Percentiles rank a stretch among this genome's conserved stretches.
These are phyloP conservation scores for Amblyjoppa fuscipennis DNA, from an alignment of 2,888 invertebrate species.

Conservation along the genomic window DNA sequence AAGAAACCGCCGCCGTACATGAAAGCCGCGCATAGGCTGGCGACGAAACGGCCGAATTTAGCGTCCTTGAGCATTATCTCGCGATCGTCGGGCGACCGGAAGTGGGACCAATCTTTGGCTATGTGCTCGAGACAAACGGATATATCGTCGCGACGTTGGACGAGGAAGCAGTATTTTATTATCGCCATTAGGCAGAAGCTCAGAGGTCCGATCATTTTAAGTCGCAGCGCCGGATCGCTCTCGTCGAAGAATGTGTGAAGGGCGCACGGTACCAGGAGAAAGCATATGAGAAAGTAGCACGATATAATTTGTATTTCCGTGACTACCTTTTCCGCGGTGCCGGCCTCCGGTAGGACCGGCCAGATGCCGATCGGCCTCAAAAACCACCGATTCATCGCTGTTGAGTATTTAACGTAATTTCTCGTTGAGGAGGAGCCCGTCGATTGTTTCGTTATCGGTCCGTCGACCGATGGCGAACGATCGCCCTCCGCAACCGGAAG, in stretches of 20 bases:
- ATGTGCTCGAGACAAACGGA: constrained; percentile 72
- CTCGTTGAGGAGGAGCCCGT: neutral
- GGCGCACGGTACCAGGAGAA: constrained; percentile 72
- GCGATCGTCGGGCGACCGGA: constrained; percentile 61
- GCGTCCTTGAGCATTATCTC: constrained; percentile 74
- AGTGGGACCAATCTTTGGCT: constrained; percentile 73
- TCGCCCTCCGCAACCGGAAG: neutral
- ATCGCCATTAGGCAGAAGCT: constrained; percentile 76
- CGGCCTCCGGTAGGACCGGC: constrained; percentile 54
- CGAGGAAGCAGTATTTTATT: constrained; percentile 73
- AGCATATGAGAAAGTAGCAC: constrained; percentile 71
- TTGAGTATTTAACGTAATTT: constrained; percentile 63
- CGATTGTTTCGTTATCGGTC: neutral
- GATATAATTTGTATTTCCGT: constrained; percentile 55
- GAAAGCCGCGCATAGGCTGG: constrained; percentile 72
- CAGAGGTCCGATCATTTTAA: constrained; percentile 75
- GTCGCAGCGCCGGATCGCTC: constrained; percentile 62
- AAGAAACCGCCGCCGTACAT: constrained; percentile 79
- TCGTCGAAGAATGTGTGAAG: constrained; percentile 71
- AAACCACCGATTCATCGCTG: constrained; percentile 69
- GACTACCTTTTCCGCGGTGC: constrained; percentile 33
- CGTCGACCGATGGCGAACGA: neutral
- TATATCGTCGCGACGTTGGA: constrained; percentile 69
- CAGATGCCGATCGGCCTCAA: constrained; percentile 71
- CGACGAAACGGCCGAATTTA: constrained; percentile 72